A percentile compares a stretch with the other conserved stretches of the same genome.
These are phyloP conservation scores for Thalassoma bifasciatum DNA, from an alignment of 2,113 vertebrate genomes.

Conservation along the genomic window DNA sequence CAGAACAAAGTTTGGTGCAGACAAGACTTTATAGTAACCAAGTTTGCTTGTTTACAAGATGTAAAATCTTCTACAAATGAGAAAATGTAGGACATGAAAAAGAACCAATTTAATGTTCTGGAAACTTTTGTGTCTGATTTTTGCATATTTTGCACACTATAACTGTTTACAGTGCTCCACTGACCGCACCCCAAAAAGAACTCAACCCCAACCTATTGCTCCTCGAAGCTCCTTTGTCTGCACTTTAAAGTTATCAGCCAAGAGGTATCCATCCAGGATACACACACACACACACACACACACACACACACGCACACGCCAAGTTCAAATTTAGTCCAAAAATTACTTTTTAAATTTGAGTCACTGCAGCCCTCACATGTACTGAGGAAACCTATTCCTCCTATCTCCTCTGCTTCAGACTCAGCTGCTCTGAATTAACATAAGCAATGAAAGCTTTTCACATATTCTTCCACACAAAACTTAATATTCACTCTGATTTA, in stretches of 20 bases:
- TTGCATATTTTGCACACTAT: no score
- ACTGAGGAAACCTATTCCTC: background rate
- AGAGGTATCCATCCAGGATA: background rate
- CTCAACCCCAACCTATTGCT: background rate
- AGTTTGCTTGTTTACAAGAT: no score
- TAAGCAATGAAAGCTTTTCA: constrained; percentile 20
- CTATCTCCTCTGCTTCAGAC: constrained; percentile 21
- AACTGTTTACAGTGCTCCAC: no score
- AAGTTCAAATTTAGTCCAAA: background rate
- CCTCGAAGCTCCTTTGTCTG: background rate
- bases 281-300: constrained; percentile 8
- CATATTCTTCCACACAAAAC: constrained; percentile 4
- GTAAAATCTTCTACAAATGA: no score
- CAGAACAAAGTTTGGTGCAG: background rate
- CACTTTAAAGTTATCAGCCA: constrained; percentile 2
- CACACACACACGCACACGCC: no score
- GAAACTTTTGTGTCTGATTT: no score
- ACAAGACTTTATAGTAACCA: background rate
- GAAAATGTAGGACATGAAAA: background rate
- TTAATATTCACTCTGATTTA: constrained; percentile 43
- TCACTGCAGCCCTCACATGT: background rate
- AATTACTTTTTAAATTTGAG: background rate
- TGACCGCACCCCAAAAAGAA: no score
- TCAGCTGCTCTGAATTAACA: constrained; percentile 30
- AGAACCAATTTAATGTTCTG: no score